Evolutionary conservation across 2,888 invertebrate genomes (phyloP), one percentile per base, ranked within the genome.

Genomic region (Odontomyia ornata): DNA sequence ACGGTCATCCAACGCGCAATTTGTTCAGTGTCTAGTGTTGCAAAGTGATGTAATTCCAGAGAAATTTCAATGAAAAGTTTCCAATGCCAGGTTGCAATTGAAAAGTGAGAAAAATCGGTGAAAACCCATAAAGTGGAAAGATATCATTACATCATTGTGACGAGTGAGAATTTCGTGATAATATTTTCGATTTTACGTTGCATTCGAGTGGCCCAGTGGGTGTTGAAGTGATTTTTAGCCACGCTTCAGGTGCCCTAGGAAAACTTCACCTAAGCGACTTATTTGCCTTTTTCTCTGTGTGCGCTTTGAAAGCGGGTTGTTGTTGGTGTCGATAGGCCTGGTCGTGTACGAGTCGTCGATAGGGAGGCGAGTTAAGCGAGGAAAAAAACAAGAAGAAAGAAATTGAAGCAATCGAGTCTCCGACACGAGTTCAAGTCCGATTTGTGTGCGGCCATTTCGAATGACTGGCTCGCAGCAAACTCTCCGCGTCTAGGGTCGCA

Each of bases 371-470:
- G 47, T 25, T n/a, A 28, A 28, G 18, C 57, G 57, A 46, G 21
- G 64, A 7, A 25, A 21, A n/a, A 43, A 72, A 60, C 47, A 43
- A 60, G 75, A 75, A 75, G 60, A 75, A 73, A 73, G 57, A 57
- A 73, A 69, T 47, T 18, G 36, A 36, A 36, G 36, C 36, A 36
- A 5, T 65, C 65, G 18, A 47, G 47, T 69, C 69, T 69, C 0
- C 60, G 72, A 72, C 52, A 28, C 72, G 57, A 28, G 18, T 52
- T 57, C 25, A 13, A 47, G 9, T 43, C 52, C 25, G 73, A 36
- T 13, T 73, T 30, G 69, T 67, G 67, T 69, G 73, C 73, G 73
- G 73, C 73, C 73, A 60, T 73, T 73, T 57, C 71, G 52, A n/a
- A 13, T 7, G 73, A 67, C 18, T 60, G 36, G 60, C 36, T 28